Base-by-base conservation (phyloP, 2,113 vertebrate genomes). In the Mustela lutreola region DNA sequence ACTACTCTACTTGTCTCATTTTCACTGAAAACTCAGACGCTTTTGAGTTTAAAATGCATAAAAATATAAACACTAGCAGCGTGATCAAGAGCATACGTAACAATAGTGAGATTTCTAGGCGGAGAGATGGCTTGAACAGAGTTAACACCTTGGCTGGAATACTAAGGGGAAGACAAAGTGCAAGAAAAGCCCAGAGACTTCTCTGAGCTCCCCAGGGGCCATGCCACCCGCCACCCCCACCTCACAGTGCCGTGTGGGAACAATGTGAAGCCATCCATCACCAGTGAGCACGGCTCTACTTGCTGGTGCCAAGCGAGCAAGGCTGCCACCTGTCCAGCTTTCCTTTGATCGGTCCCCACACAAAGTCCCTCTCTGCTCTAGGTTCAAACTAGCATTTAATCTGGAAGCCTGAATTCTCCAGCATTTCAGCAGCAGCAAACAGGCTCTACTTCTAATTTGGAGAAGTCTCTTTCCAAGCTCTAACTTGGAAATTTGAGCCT, bases 251-350 rank as follows among this genome's bases (percentile, higher is more conserved):
- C 0, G 4, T 10, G 33, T 1, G 1, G 24, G 4, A 91, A 91
- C 76, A 87, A 84, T 58, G 89, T 11, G n/a, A 45, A 78, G 73
- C 76, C 81, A 80, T 56, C 92, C 96, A 88, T 93, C 75, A 84
- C 63, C 19, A 1, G 11, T 0, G 5, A 87, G 62, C 14, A 6
- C 5, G 2, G 33, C 22, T 92, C 62, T 58, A 18, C 67, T 45
- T 60, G 87, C 81, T 31, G 89, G 79, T 0, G 24, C 89, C 58
- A 63, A 65, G 67, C 0, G 3, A 36, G 70, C 81, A 48, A 91
- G 84, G 80, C 6, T 36, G 67, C 62, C 36, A 88, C 80, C 63
- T 53, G 84, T 16, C 75, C 63, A 26, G 75, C 48, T 84, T 60
- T 63, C 56, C 81, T 56, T 11, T 58, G n/a, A 36, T 67, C 0